These are phyloP conservation scores for Pseudobourletiella spinata DNA, from an alignment of 1,140 invertebrate species.

Conservation along the genomic window DNA sequence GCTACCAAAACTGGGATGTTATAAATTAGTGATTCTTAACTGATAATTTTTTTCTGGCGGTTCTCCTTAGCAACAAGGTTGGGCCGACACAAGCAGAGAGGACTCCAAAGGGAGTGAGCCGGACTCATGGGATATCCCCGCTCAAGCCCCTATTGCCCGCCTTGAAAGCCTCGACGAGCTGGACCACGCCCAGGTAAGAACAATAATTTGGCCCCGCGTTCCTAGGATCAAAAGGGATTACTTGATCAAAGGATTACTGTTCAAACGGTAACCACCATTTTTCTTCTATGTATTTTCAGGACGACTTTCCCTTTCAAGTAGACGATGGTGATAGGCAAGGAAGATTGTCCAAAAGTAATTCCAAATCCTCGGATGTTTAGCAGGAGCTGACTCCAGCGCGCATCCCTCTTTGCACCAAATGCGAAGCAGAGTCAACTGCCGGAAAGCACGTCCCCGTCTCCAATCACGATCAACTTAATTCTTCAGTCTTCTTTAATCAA, in stretches of 20 bases:
- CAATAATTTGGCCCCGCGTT: too few species aligned
- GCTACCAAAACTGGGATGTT: too few species aligned
- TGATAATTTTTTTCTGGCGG: background rate
- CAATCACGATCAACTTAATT: too few species aligned
- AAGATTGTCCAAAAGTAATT: conserved; percentile 29
- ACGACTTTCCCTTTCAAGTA: conserved; percentile 20
- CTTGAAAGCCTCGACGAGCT: conserved; percentile 57
- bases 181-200: conserved; percentile 43
- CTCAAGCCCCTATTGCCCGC: conserved; percentile 53
- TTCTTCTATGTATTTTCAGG: too few species aligned
- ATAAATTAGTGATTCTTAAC: background rate
- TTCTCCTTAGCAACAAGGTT: conserved; percentile 15
- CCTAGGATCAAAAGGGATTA: background rate
- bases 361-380: conserved; percentile 33
- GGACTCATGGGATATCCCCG: conserved; percentile 47
- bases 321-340: conserved; percentile 2
- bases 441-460: too few species aligned
- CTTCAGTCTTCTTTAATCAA: too few species aligned
- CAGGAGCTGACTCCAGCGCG: too few species aligned
- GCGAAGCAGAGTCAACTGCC: too few species aligned
- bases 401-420: too few species aligned
- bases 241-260: background rate
- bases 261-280: too few species aligned
- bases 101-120: conserved; percentile 44
- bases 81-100: conserved; percentile 34